Evolutionary conservation across 2,888 invertebrate genomes (phyloP), one percentile per base, ranked within the genome.

Genomic region (Pristionchus maxplancki): DNA sequence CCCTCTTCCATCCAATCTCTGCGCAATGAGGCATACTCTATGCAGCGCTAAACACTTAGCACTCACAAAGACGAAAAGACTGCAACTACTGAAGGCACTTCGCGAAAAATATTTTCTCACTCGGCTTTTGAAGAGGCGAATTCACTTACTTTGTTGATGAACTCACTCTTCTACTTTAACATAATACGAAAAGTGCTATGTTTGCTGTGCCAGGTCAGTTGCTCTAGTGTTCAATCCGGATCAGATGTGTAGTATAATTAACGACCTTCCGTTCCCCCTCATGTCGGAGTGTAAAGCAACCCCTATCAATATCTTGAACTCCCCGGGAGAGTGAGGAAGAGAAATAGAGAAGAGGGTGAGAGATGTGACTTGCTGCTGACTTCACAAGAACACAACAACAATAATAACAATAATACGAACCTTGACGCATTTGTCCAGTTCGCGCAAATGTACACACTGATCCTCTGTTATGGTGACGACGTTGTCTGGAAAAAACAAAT

Each of bases 391-490:
- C 1, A 17, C 20, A 53, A 17, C 53, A 62, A 28, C n/a, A 62
- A 28, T 17, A 62, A 62, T 62, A 67, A 67, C 9, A 24, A 24
- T 28, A 24, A 48, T 24, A n/a, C 84, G 28, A 17, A 94, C 94
- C 92, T 93, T 92, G 85, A 94, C 93, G 89, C 94, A 94, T 71
- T 91, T 93, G 87, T 94, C 93, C 24, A 94, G 90, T 83, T 93
- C 92, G 71, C 90, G 89, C 67, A 94, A 89, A 88, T 94, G 94
- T 31, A 90, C 90, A 89, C 94, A 94, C 86, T 94, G 94, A 44
- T 94, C 94, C 11, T 89, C 64, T 31, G 90, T 93, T 83, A 94
- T 94, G 17, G 94, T 94, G 40, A 94, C 94, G 28, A 94, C 94
- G 89, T 94, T 94, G 53, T 94, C 93, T 53, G 28, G 17, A 44